Evolutionary conservation across 2,797 vertebrate genomes (phyloP), one percentile per base, ranked within the genome.

Genomic region (Trematomus bernacchii): DNA sequence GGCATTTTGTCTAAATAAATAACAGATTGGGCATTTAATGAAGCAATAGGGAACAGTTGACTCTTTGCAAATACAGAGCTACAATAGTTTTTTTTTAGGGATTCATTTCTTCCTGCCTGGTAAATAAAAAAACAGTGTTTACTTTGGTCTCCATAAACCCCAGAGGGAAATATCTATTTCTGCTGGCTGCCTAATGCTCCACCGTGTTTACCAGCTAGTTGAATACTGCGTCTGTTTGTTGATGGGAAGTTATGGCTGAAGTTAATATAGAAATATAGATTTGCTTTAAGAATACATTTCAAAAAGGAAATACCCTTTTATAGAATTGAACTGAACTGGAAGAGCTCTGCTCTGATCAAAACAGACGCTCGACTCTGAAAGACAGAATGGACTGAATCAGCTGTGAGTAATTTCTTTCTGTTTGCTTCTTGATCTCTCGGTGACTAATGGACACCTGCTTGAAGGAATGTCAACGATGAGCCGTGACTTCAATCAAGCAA

Each of bases 401-500:
- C 47, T 1, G 51, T 47, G 64, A 59, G 33, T 18, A 48, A n/a
- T 18, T 42, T 37, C 6, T 44, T 33, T 47, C 52, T 63, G 6
- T 58, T 33, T 43, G 14, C 13, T 9, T 60, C 52, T 64, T 13
- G 52, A 77, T 62, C 43, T 37, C n/a, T 66, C 52, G 15, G 3
- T 44, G 7, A 44, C 44, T 63, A 62, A 60, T 66, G 51, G 23
- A 11, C 66, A 60, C n/a, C 73, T 60, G 18, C 52, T 47, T 72
- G 44, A 55, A 60, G 46, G 62, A 51, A 27, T 62, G 53, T 70
- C 70, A 78, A 10, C 18, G 37, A 70, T 0, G n/a, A 80, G 66
- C 48, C 48, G 27, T 8, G 63, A 71, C 55, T 76, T 77, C 19
- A 76, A 63, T 77, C 68, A 71, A n/a, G 71, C 27, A 73, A 75